phyloP scores from a whole-genome alignment of 2,113 vertebrate species.

The Cephalopterus ornatus region DNA sequence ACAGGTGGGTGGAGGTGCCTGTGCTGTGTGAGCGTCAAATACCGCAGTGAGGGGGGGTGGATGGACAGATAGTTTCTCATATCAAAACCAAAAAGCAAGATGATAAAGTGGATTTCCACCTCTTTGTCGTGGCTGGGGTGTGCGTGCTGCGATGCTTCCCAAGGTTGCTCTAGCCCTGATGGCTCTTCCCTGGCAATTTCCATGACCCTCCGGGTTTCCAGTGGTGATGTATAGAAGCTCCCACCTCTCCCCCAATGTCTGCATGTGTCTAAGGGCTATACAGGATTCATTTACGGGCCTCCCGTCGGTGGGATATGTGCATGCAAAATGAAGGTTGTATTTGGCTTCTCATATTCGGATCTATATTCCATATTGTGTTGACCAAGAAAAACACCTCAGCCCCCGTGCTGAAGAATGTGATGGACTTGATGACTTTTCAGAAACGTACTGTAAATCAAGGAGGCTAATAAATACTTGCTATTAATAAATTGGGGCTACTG shows the following conservation, averaged over 20 bases:
- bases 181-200: not conserved
- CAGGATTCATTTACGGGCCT: slow-evolving; percentile 27
- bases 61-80: not conserved
- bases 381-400: slow-evolving; percentile 59
- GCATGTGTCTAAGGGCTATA: slow-evolving; percentile 68
- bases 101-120: not conserved
- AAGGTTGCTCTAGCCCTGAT: not conserved
- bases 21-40: not conserved
- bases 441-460: slow-evolving; percentile 67
- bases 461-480: slow-evolving; percentile 69
- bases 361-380: slow-evolving; percentile 68
- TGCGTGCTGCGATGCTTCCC: accelerated
- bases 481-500: slow-evolving; percentile 51
- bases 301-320: slow-evolving; percentile 43
- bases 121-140: not conserved
- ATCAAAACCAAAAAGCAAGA: not conserved
- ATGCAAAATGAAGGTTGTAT: slow-evolving; percentile 71
- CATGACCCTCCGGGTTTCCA: not conserved
- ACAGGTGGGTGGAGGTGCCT: not conserved
- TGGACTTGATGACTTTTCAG: slow-evolving; percentile 61
- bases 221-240: slow-evolving; percentile 49
- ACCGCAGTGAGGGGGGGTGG: not conserved
- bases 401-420: slow-evolving; percentile 59
- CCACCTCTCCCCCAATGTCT: slow-evolving; percentile 29
- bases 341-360: slow-evolving; percentile 64